Conservation (phyloP, 2,797 vertebrate genomes). For the Gymnopithys bicolor region DNA sequence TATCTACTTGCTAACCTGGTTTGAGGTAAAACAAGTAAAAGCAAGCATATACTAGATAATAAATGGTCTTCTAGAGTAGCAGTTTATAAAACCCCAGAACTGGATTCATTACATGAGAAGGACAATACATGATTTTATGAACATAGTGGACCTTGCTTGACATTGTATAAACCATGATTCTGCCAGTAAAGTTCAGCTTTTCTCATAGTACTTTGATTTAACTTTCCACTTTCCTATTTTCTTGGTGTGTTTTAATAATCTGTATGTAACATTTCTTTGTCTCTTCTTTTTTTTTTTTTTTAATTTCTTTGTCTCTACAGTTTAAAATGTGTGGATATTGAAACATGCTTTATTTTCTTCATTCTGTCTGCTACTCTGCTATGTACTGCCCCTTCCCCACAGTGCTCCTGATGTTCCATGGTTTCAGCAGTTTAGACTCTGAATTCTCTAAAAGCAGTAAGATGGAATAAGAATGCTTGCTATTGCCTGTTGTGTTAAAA, state of each 20-base stretch:
- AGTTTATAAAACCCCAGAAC: neutral
- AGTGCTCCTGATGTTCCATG: neutral
- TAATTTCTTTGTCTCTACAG: neutral
- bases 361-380: neutral
- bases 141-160: neutral
- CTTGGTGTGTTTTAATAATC: neutral
- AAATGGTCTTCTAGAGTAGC: neutral
- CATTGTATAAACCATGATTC: neutral
- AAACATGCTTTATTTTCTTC: neutral
- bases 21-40: neutral
- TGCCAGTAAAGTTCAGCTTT: neutral
- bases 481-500: neutral
- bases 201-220: accelerated
- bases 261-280: neutral
- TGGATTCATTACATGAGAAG: neutral
- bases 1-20: neutral
- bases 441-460: neutral
- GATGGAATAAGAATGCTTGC: neutral
- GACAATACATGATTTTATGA: neutral
- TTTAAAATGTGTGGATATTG: neutral
- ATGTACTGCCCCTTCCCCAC: neutral
- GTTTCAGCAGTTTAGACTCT: neutral
- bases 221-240: neutral
- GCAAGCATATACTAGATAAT: neutral
- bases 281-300: neutral